A percentile compares a stretch with the other conserved stretches of the same genome.
phyloP scores from a whole-genome alignment of 2,888 invertebrate species.

The Drosophila cognata region DNA sequence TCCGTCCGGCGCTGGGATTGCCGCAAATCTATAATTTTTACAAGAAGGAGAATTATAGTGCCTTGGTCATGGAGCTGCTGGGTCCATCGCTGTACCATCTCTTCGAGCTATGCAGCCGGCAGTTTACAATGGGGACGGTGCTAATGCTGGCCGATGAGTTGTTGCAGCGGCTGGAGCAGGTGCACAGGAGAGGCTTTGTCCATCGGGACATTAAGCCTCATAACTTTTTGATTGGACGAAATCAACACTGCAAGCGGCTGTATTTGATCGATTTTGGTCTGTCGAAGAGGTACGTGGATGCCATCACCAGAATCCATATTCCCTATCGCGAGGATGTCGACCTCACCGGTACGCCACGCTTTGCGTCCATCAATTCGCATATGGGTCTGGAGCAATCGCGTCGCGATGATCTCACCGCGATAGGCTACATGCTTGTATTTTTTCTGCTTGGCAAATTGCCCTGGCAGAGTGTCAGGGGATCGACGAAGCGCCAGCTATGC shows the following conservation, averaged over 20 bases:
- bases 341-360: slow-evolving; percentile 89
- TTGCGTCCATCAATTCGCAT: slow-evolving; percentile 99
- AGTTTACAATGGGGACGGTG: slow-evolving; percentile 99
- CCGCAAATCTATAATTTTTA: slow-evolving; percentile 98
- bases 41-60: slow-evolving; percentile 98
- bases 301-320: slow-evolving; percentile 96
- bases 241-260: slow-evolving; percentile 96
- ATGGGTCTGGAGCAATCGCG: slow-evolving; percentile 98
- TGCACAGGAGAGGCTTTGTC: slow-evolving; percentile 98
- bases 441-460: slow-evolving; percentile 98
- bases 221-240: slow-evolving; percentile 98
- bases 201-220: slow-evolving; percentile 98
- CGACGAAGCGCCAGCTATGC: slow-evolving; percentile 98
- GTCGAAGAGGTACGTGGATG: slow-evolving; percentile 98
- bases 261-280: slow-evolving; percentile 99
- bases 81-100: slow-evolving; percentile 98
- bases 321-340: slow-evolving; percentile 99
- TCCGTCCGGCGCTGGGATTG: slow-evolving; percentile 97
- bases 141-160: slow-evolving; percentile 98
- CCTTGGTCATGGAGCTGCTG: slow-evolving; percentile 99
- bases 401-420: slow-evolving; percentile 97
- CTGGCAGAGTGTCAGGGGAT: slow-evolving; percentile 99
- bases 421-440: slow-evolving; percentile 99
- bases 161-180: slow-evolving; percentile 97
- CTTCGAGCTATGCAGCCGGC: slow-evolving; percentile 98